Conservation (phyloP, 2,113 vertebrate species). For the Mobula birostris region DNA sequence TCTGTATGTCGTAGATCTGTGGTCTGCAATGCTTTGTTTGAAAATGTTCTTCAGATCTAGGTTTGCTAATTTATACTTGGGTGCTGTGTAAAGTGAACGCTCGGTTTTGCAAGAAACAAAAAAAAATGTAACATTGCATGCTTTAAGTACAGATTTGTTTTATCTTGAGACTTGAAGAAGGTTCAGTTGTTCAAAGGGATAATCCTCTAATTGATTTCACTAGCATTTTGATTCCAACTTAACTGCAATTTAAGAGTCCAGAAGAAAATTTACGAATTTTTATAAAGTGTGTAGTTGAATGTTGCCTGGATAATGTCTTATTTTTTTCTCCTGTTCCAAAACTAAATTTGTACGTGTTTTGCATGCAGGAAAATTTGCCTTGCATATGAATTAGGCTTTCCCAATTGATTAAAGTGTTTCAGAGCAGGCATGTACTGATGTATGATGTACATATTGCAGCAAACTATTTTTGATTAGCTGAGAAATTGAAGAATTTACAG, state of each 20-base stretch:
- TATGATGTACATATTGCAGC: slow-evolving; percentile 40
- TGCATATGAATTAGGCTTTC: background rate
- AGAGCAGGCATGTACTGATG: slow-evolving; percentile 56
- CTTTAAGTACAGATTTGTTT: background rate
- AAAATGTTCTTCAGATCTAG: background rate
- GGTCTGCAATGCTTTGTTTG: background rate
- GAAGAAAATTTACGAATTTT: background rate
- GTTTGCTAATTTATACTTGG: background rate
- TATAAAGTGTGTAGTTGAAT: background rate
- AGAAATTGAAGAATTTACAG: background rate
- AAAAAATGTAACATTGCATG: no score
- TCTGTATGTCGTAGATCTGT: background rate
- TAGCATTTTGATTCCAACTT: background rate
- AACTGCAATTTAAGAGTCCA: background rate
- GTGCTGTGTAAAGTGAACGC: background rate
- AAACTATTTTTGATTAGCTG: slow-evolving; percentile 44
- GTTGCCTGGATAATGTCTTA: background rate
- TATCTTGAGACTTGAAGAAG: background rate
- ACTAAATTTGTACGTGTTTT: background rate
- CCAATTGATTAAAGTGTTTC: slow-evolving; percentile 39
- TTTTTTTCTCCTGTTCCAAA: background rate
- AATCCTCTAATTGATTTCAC: background rate
- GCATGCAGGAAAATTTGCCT: background rate
- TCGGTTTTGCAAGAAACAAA: background rate
- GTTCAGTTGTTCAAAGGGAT: background rate